phyloP scores from a whole-genome alignment of 92 coral and sea anemone species.

The Phymanthus crucifer region DNA sequence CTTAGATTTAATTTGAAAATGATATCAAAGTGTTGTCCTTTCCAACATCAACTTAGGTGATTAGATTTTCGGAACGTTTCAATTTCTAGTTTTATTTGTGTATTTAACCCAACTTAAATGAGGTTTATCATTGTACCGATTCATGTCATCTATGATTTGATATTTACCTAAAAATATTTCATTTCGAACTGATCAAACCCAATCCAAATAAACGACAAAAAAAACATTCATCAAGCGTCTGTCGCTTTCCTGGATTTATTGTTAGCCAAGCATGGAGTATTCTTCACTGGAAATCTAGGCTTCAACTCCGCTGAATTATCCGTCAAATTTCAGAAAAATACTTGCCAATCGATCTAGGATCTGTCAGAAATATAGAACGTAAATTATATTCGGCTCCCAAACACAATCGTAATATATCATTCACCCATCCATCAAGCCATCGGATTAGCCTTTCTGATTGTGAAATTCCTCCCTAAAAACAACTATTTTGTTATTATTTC shows the following conservation, averaged over 20 bases:
- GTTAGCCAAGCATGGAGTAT: not conserved
- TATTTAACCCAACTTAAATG: conserved; percentile 21
- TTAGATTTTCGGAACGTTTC: conserved; percentile 44
- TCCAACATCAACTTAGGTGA: conserved; percentile 30
- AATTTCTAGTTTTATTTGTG: conserved; percentile 28
- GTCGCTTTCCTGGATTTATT: not conserved
- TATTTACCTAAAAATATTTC: conserved; percentile 18
- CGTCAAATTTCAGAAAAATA: not conserved
- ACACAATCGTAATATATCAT: not conserved
- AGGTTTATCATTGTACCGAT: not conserved
- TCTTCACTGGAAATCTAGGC: not conserved
- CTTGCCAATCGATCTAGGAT: not conserved
- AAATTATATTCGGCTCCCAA: conserved; percentile 2
- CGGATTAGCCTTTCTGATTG: not conserved
- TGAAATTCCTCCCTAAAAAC: not conserved
- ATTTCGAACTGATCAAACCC: conserved; percentile 23
- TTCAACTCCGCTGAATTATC: not conserved
- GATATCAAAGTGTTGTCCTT: conserved; percentile 24
- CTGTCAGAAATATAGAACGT: not conserved
- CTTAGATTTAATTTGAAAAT: conserved; percentile 34
- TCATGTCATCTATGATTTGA: conserved; percentile 13
- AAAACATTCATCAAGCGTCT: conserved; percentile 7
- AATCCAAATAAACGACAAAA: conserved; percentile 11
- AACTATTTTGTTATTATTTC: not conserved
- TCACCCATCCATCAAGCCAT: not conserved